Evolutionary conservation across 2,113 vertebrate species (phyloP).

Genomic region (Notechis scutatus): DNA sequence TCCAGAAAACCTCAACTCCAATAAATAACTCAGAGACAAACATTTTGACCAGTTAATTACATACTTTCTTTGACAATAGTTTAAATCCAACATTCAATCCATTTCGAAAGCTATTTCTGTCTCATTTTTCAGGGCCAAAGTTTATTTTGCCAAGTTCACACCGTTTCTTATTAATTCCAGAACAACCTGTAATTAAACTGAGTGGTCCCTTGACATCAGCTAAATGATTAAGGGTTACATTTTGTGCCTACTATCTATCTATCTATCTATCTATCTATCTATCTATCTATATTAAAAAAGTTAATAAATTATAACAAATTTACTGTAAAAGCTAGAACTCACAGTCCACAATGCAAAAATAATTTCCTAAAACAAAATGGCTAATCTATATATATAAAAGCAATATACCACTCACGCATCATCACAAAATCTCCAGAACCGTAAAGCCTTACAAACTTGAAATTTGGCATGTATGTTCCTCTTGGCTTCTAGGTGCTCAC

Average conservation of each 20-base stretch:
- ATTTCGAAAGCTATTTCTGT: not conserved
- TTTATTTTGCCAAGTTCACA: not conserved
- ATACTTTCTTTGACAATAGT: not conserved
- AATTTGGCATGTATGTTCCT: no score
- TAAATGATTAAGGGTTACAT: not conserved
- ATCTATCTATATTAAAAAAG: no score
- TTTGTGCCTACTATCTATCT: not conserved
- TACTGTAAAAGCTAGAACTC: not conserved
- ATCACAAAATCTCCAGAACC: no score
- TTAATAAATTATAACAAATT: not conserved
- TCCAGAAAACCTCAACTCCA: no score
- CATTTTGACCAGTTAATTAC: not conserved
- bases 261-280: no score
- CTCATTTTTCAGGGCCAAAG: not conserved
- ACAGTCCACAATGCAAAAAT: not conserved
- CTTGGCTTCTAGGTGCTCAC: no score
- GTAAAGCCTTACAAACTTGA: no score
- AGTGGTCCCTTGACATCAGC: not conserved
- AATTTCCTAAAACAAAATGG: not conserved
- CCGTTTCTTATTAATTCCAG: not conserved
- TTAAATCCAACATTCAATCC: not conserved
- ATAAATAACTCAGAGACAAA: no score
- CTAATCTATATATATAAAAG: not conserved
- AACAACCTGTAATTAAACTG: not conserved
- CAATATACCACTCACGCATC: no score